Evolutionary conservation across 2,797 vertebrate genomes (phyloP).

Genomic region (Babyrousa celebensis): DNA sequence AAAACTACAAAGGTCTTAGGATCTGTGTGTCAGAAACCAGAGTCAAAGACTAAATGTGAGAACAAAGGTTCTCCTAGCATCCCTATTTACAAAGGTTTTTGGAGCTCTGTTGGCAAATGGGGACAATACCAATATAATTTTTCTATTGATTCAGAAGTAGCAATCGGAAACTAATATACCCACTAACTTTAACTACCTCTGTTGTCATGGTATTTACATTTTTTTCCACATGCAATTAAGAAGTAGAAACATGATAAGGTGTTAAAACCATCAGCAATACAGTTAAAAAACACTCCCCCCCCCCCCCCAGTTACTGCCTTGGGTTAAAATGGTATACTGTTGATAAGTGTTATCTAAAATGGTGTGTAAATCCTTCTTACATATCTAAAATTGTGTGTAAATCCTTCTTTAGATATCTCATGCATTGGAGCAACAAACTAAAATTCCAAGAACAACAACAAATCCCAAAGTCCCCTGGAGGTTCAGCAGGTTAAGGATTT

Average conservation of each 20-base stretch:
- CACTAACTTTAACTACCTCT: neutral
- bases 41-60: neutral
- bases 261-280: no score
- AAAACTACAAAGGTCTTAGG: neutral
- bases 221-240: neutral
- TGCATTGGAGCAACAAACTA: no score
- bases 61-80: neutral
- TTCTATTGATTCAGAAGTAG: neutral
- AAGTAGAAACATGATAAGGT: neutral
- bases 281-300: no score
- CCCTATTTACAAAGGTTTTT: neutral
- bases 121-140: neutral
- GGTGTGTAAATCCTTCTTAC: no score
- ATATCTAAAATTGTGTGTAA: no score
- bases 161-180: neutral
- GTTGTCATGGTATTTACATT: neutral
- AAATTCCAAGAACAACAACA: no score
- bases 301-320: no score
- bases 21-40: neutral
- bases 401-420: no score
- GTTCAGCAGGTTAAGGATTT: no score
- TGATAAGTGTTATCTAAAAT: no score
- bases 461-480: no score
- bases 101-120: neutral
- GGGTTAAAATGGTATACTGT: no score